phyloP scores from a whole-genome alignment of 2,113 vertebrate species.

The Upupa epops region DNA sequence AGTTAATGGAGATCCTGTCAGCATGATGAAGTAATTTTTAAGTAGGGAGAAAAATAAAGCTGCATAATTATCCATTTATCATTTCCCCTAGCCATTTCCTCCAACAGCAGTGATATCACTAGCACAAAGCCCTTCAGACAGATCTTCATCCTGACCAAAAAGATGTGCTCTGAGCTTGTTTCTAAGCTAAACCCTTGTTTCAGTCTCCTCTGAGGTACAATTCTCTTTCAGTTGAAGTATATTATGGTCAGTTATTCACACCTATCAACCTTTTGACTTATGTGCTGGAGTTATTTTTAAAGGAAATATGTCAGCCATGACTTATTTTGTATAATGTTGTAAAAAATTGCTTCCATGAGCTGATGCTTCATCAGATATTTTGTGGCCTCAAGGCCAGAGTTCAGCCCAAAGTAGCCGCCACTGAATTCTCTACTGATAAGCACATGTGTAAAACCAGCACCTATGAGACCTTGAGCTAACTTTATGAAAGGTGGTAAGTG shows the following conservation, averaged over 20 bases:
- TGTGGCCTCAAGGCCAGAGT: not conserved
- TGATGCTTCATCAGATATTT: slow-evolving; percentile 8
- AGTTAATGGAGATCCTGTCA: not conserved
- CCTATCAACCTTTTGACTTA: slow-evolving; percentile 37
- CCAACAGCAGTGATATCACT: not conserved
- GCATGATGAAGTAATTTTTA: slow-evolving; percentile 8
- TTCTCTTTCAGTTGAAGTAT: not conserved
- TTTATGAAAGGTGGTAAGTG: not conserved
- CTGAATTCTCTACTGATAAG: not conserved
- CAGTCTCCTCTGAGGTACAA: not conserved
- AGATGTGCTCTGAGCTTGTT: not conserved
- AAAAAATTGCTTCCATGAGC: slow-evolving; percentile 5
- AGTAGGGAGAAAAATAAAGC: not conserved
- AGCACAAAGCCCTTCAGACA: not conserved
- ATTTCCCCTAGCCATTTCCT: not conserved
- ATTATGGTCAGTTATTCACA: slow-evolving; percentile 31
- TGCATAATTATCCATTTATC: slow-evolving; percentile 8
- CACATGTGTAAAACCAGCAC: not conserved
- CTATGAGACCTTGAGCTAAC: not conserved
- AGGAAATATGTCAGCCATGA: slow-evolving; percentile 27
- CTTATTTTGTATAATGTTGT: slow-evolving; percentile 48
- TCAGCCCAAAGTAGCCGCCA: not conserved
- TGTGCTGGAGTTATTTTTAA: slow-evolving; percentile 33
- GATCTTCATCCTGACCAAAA: not conserved
- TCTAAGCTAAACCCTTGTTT: not conserved